Percentiles rank a stretch among this genome's conserved stretches.
Conservation (phyloP, 2,888 invertebrate genomes). For the Pachydiplax longipennis region DNA sequence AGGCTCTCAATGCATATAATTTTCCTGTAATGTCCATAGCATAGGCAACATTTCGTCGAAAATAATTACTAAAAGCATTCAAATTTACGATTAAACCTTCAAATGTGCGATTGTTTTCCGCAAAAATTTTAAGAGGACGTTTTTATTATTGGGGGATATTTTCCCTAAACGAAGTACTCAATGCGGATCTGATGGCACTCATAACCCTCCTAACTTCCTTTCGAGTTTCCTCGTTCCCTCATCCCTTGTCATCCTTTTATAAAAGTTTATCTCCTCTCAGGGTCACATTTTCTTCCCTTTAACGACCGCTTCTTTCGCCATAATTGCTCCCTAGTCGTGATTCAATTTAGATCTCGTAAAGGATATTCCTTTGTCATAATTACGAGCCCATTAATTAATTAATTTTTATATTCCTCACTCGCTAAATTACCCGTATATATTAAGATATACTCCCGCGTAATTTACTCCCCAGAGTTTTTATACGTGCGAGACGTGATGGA, state of each 20-base stretch:
- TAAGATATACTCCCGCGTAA: too few relatives aligned
- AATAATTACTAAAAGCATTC: too few relatives aligned
- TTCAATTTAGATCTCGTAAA: not conserved
- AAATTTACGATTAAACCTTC: too few relatives aligned
- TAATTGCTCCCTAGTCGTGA: not conserved
- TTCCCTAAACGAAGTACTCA: too few relatives aligned
- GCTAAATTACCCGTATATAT: not conserved
- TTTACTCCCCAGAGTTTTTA: too few relatives aligned
- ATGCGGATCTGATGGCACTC: not conserved
- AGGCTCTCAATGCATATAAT: too few relatives aligned
- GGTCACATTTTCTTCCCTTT: not conserved
- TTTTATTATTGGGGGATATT: too few relatives aligned
- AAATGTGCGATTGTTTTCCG: too few relatives aligned
- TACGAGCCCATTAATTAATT: not conserved
- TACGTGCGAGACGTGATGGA: not conserved
- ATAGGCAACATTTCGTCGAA: too few relatives aligned
- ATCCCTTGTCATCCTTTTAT: not conserved
- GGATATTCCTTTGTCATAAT: not conserved
- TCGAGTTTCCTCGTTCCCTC: not conserved
- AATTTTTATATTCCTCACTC: not conserved
- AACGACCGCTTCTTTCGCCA: not conserved
- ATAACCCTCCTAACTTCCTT: not conserved
- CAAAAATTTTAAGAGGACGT: too few relatives aligned
- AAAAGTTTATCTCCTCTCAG: not conserved
- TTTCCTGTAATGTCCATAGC: too few relatives aligned